A percentile compares a stretch with the other conserved stretches of the same genome.
These are phyloP conservation scores for Eudyptes chrysolophus DNA, from an alignment of 2,113 vertebrate species.

Conservation along the genomic window DNA sequence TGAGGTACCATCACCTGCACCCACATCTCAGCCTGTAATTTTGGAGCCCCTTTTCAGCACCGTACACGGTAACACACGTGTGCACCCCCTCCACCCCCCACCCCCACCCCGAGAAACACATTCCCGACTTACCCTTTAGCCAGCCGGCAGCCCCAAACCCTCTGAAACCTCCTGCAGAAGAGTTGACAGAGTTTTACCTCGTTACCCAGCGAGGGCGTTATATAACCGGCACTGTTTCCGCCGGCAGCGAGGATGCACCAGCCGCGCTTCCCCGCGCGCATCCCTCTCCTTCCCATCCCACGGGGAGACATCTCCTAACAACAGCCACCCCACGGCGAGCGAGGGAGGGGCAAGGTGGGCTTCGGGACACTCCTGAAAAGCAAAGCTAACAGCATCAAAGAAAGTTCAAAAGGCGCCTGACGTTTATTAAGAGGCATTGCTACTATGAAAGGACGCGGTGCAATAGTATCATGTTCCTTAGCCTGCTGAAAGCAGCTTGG, in stretches of 20 bases:
- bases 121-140: slow-evolving; percentile 43
- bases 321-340: neutral
- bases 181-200: slow-evolving; percentile 61
- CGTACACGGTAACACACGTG: fast-evolving
- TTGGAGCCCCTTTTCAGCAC: neutral
- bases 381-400: neutral
- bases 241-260: slow-evolving; percentile 52
- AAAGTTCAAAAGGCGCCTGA: slow-evolving; percentile 3
- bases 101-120: neutral
- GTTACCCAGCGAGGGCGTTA: slow-evolving; percentile 71
- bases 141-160: slow-evolving; percentile 11
- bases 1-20: neutral
- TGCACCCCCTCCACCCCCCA: neutral
- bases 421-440: neutral
- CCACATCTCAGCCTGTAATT: neutral
- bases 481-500: slow-evolving; percentile 54
- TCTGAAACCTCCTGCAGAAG: slow-evolving; percentile 33
- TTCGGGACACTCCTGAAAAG: neutral
- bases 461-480: slow-evolving; percentile 25
- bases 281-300: slow-evolving; percentile 62
- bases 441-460: neutral
- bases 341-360: neutral
- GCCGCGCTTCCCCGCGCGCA: neutral
- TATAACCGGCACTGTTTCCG: slow-evolving; percentile 72
- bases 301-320: neutral